phyloP scores from a whole-genome alignment of 2,797 vertebrate genomes.

The Euthynnus affinis region DNA sequence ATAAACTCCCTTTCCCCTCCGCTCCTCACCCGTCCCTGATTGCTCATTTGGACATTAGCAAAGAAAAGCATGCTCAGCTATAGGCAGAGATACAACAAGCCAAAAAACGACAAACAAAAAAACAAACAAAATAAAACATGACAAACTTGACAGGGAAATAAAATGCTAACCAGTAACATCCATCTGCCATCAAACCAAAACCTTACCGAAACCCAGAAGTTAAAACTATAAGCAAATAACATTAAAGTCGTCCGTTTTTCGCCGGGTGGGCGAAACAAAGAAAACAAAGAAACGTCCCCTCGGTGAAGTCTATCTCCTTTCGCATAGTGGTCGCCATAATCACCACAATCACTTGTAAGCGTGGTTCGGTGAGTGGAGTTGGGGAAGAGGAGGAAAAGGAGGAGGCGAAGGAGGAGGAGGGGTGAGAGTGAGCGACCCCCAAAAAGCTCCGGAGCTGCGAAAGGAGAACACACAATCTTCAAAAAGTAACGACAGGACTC shows the following conservation, averaged over 20 bases:
- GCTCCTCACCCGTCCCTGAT: conserved; percentile 65
- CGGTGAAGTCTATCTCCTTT: conserved; percentile 68
- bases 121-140: conserved; percentile 5
- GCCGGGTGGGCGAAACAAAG: conserved; percentile 39
- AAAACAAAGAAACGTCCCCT: conserved; percentile 54
- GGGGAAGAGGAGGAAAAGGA: conserved; percentile 50
- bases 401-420: conserved; percentile 43
- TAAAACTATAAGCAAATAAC: conserved; percentile 78
- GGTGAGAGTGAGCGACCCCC: conserved; percentile 68
- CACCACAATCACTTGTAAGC: conserved; percentile 80
- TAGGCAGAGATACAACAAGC: conserved; percentile 70
- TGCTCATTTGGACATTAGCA: conserved; percentile 76
- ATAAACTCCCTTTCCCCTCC: conserved; percentile 66
- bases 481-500: conserved; percentile 52
- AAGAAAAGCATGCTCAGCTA: conserved; percentile 86
- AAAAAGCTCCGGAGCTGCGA: conserved; percentile 56
- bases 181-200: conserved; percentile 76
- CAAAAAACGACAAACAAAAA: conserved; percentile 35
- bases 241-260: conserved; percentile 63
- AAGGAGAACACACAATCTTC: conserved; percentile 59
- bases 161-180: conserved; percentile 88
- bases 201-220: conserved; percentile 74
- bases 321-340: conserved; percentile 79
- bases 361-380: conserved; percentile 45
- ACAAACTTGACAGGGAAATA: conserved; percentile 70